Percentiles rank a stretch among this genome's conserved stretches.
phyloP scores from a whole-genome alignment of 2,113 vertebrate genomes.

The Sminthopsis crassicaudata region DNA sequence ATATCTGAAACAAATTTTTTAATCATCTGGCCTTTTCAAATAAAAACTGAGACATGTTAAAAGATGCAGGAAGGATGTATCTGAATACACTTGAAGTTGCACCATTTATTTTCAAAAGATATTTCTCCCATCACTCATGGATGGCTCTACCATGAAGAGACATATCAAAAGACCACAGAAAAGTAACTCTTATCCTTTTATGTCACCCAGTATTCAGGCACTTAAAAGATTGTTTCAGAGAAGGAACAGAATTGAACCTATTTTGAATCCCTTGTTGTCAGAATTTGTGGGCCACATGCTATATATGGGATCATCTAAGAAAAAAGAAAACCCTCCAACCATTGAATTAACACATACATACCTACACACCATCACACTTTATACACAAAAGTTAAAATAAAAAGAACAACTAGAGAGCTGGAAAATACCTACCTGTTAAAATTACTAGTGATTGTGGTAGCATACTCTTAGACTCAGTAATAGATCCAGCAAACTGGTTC shows the following conservation, averaged over 20 bases:
- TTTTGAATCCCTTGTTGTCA: constrained; percentile 83
- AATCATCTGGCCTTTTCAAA: constrained; percentile 85
- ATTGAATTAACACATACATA: constrained; percentile 30
- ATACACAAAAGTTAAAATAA: constrained; percentile 8
- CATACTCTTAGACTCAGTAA: background rate
- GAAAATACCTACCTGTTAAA: constrained; percentile 36
- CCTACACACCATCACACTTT: constrained; percentile 41
- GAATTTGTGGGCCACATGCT: constrained; percentile 76
- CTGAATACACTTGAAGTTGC: constrained; percentile 85
- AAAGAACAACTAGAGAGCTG: constrained; percentile 1
- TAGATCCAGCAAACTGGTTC: background rate
- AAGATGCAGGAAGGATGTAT: constrained; percentile 85
- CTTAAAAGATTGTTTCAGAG: constrained; percentile 87
- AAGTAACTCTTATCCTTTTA: constrained; percentile 87
- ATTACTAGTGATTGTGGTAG: background rate
- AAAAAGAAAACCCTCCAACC: constrained; percentile 68
- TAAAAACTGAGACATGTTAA: constrained; percentile 81
- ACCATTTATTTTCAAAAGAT: constrained; percentile 89
- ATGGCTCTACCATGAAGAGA: constrained; percentile 83
- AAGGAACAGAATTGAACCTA: constrained; percentile 84
- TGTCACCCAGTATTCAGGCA: constrained; percentile 83
- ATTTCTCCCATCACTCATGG: constrained; percentile 85
- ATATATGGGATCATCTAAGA: constrained; percentile 72
- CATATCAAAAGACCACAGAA: constrained; percentile 87
- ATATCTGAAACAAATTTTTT: constrained; percentile 83